Conservation (phyloP, 2,888 invertebrate genomes). For the Epinotia ramella region DNA sequence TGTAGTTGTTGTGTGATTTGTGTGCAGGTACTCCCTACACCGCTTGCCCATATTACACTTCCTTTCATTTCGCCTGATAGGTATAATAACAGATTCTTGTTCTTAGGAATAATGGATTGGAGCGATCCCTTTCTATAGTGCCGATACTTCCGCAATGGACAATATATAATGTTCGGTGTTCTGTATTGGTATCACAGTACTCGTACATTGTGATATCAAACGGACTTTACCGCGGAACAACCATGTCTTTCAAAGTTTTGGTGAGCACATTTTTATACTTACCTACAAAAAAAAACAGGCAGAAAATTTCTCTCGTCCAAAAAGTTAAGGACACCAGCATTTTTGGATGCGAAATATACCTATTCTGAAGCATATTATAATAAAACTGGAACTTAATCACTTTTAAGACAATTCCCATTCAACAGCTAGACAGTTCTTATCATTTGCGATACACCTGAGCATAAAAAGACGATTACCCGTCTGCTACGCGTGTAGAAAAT, state of each 20-base stretch:
- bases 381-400: too few relatives aligned
- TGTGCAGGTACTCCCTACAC: conserved; percentile 9
- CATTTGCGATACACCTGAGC: too few relatives aligned
- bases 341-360: too few relatives aligned
- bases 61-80: conserved; percentile 32
- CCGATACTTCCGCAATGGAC: conserved; percentile 69
- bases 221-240: conserved; percentile 50
- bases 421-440: too few relatives aligned
- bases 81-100: conserved; percentile 33
- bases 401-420: too few relatives aligned
- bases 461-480: too few relatives aligned
- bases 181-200: conserved; percentile 54
- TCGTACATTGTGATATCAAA: conserved; percentile 55
- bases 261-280: conserved; percentile 50
- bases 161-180: conserved; percentile 69
- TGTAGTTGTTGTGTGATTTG: background rate
- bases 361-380: too few relatives aligned
- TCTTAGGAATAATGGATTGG: conserved; percentile 25
- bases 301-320: too few relatives aligned
- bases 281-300: too few relatives aligned
- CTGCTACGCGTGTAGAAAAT: too few relatives aligned
- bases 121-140: conserved; percentile 70
- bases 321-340: too few relatives aligned
- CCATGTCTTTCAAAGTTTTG: conserved; percentile 67
- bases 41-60: conserved; percentile 20